Evolutionary conservation across 2,888 invertebrate genomes (phyloP).

Genomic region (Ennomos quercinarius): DNA sequence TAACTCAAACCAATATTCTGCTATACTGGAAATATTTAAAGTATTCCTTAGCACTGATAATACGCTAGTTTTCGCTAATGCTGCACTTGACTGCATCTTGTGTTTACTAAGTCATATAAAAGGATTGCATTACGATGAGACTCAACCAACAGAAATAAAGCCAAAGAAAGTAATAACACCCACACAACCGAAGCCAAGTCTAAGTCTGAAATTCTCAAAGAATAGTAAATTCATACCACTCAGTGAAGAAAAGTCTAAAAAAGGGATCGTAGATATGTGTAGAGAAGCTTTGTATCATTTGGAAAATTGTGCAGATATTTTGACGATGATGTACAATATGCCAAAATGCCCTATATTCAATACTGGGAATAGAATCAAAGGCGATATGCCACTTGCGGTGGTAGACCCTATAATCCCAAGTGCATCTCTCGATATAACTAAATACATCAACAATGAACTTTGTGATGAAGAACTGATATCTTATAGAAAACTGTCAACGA

Average conservation of each 20-base stretch:
- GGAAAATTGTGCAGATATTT: constrained; percentile 93
- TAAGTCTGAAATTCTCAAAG: constrained; percentile 76
- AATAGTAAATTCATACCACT: constrained; percentile 80
- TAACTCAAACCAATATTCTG: constrained; percentile 89
- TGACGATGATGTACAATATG: constrained; percentile 97
- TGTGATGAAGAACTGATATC: constrained; percentile 88
- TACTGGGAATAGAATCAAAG: constrained; percentile 93
- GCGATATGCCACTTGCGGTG: constrained; percentile 90
- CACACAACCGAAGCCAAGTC: constrained; percentile 68
- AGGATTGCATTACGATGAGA: constrained; percentile 87
- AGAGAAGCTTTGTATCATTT: constrained; percentile 94
- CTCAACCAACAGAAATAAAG: constrained; percentile 75
- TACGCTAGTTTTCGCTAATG: constrained; percentile 96
- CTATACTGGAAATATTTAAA: constrained; percentile 95
- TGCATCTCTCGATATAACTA: constrained; percentile 87
- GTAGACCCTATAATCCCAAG: constrained; percentile 95
- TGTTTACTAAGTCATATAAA: constrained; percentile 92
- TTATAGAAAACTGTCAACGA: constrained; percentile 86
- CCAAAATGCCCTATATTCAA: constrained; percentile 97
- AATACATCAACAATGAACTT: constrained; percentile 88
- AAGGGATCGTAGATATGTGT: constrained; percentile 86
- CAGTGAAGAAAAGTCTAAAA: constrained; percentile 78
- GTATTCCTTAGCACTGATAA: constrained; percentile 97
- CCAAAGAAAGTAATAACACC: constrained; percentile 64
- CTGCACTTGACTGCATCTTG: constrained; percentile 96